Evolutionary conservation across 2,888 invertebrate genomes (phyloP), one percentile per base, ranked within the genome.

Genomic region (Drosophila infuscata): DNA sequence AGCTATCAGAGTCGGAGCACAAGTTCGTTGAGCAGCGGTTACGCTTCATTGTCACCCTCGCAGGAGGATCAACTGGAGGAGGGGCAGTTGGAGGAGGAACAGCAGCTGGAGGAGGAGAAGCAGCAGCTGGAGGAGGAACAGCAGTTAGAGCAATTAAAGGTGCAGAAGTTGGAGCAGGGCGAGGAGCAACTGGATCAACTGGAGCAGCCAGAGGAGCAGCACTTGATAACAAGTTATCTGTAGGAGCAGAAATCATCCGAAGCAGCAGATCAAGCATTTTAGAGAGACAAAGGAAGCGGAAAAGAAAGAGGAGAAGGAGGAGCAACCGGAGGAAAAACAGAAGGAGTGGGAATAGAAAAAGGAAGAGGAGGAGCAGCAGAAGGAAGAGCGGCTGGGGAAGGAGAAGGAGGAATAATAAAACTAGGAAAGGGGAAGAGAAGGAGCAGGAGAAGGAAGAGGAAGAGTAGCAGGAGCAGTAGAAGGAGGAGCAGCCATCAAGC

Each of bases 1-100:
- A 68, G 70, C 5, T 67, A 59, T 43, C 58, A 62, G 5, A 56
- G 70, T 52, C 38, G 74, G 4, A 87, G 84, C 52, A 62, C 65
- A 17, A 86, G 79, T 49, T 83, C 87, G 5, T 36, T 86, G n/a
- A 84, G 83, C 62, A 84, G 89, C 53, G 88, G 84, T 20, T 89
- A 84, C 76, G 76, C 60, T 0, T 86, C 89, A 7, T 51, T 88
- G 2, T 41, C 80, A 0, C 53, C 56, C 20, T 72, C 64, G n/a
- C 76, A 52, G n/a, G 74, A 74, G 6, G 48, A 64, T 30, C 59
- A 58, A 32, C 5, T 41, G 46, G 59, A 80, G 48, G 49, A 61
- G 17, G 29, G 38, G 9, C 17, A 38, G 9, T 7, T 35, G 11
- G 33, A 35, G 36, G 36, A 29, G 5, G 52, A 65, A 33, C 48